phyloP scores from a whole-genome alignment of 2,797 vertebrate genomes.

The Labeo calbasu region DNA sequence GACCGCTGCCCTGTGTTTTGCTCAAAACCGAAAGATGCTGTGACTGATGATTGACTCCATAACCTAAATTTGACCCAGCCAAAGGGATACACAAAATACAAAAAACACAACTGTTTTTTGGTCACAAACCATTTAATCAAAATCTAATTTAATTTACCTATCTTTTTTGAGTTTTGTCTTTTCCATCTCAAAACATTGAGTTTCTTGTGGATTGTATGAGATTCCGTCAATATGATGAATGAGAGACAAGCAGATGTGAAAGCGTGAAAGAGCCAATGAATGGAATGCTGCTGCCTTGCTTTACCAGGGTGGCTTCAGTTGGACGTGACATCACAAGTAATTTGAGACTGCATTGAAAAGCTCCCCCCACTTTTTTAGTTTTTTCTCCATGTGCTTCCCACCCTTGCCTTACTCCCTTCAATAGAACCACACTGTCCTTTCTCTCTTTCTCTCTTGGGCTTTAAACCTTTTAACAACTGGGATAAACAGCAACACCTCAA shows the following conservation, averaged over 20 bases:
- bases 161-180: not conserved
- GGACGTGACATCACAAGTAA: constrained; percentile 78
- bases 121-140: not conserved
- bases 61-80: not conserved
- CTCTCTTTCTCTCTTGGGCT: constrained; percentile 49
- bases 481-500: constrained; percentile 49
- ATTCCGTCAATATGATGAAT: not conserved
- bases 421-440: constrained; percentile 49
- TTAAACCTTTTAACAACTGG: constrained; percentile 47
- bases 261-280: not conserved
- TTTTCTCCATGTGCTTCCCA: constrained; percentile 68
- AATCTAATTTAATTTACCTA: not conserved
- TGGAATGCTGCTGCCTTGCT: constrained; percentile 27
- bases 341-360: constrained; percentile 69
- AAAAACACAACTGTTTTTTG: no score
- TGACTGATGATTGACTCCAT: not conserved
- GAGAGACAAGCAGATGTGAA: not conserved
- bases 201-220: not conserved
- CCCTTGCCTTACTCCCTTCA: constrained; percentile 55
- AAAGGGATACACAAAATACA: not conserved
- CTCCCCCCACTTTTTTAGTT: constrained; percentile 65
- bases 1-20: no score
- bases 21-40: not conserved
- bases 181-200: not conserved
- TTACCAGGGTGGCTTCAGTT: constrained; percentile 59